Base-by-base conservation (phyloP, 2,113 vertebrate species). In the Macroglossus sobrinus region DNA sequence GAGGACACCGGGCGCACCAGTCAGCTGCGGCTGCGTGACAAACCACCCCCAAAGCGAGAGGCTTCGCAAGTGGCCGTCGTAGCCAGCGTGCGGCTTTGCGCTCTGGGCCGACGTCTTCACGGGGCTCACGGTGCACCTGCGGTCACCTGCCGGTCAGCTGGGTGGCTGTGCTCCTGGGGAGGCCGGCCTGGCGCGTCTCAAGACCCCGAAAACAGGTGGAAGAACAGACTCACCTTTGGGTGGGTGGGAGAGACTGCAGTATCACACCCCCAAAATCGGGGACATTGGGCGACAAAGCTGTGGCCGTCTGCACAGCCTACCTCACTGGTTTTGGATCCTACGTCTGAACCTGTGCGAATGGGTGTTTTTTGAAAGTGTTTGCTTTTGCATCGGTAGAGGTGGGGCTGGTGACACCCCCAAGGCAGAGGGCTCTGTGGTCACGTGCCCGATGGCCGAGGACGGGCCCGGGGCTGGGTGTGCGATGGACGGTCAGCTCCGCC, bases 221-320 rank as follows among this genome's bases (percentile, higher is more conserved):
- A 21, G 22, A 57, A 8, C 7, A 5, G 7, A 57, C 22, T 55
- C 21, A 7, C 9, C 53, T 38, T 40, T 9, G 7, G 2, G 10
- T 0, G 11, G 64, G 84, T 10, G 16, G 64, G 4, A n/a, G n/a
- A n/a, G n/a, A 9, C 81, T 2, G 3, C 19, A 12, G 8, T 1
- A 0, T 21, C 4, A 2, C 3, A 8, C 45, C 19, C n/a, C n/a
- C n/a, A n/a, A 22, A 2, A 11, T 7, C 5, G 0, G 15, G 7
- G 19, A 3, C 5, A 15, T 13, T 4, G 43, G 72, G 15, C 0
- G 72, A 15, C 28, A 33, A 13, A 9, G 33, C 19, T 4, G 24
- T 15, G 40, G 40, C 26, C 72, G 8, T 6, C 6, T 9, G 22
- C 28, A 24, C 1, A 0, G 3, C 38, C 38, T 1, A 14, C 59